Base-by-base conservation (phyloP, 2,888 invertebrate genomes). In the Cyclophora punctaria region DNA sequence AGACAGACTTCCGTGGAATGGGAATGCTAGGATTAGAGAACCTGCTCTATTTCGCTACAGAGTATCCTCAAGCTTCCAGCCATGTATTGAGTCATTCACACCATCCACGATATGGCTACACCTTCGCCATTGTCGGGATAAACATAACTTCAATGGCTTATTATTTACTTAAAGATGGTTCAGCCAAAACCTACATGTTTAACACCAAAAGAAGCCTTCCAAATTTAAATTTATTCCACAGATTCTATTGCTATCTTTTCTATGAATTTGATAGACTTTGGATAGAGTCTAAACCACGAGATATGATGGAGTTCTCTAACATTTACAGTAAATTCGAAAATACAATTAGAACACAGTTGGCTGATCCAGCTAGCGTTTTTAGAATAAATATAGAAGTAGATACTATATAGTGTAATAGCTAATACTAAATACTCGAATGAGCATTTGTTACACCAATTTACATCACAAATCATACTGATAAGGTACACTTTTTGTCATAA, bases 1-100 rank as follows among this genome's bases (percentile, higher is more conserved):
- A 96, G 80, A 99, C 99, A 0, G 99, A 99, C 85, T 99, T 99
- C 73, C 92, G 99, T 48, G 99, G 99, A 55, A 99, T 99, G 98
- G 99, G 99, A 34, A 80, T 98, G 53, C 89, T 99, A 43, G 98
- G 98, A 5, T 84, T 99, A 46, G 96, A 98, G 66, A 98, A 98
- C 83, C 89, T 99, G 1, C 73, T 98, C 66, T 98, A 91, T 72
- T 97, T 98, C 83, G 94, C 96, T 35, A 90, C 90, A 41, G 94
- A 95, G 71, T 96, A 96, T 78, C 92, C 92, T 33, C 92, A 92
- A 64, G 92, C 94, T 7, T 95, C 97, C 2, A 91, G 91, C 48
- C 95, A 96, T 74, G 95, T 97, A 3, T 83, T 98, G 7, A 92
- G 94, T 20, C 96, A 96, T 75, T 97, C 98, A 0, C 91, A 92